Evolutionary conservation across 2,797 vertebrate species (phyloP), one percentile per base, ranked within the genome.

Genomic region (Diceros bicornis): DNA sequence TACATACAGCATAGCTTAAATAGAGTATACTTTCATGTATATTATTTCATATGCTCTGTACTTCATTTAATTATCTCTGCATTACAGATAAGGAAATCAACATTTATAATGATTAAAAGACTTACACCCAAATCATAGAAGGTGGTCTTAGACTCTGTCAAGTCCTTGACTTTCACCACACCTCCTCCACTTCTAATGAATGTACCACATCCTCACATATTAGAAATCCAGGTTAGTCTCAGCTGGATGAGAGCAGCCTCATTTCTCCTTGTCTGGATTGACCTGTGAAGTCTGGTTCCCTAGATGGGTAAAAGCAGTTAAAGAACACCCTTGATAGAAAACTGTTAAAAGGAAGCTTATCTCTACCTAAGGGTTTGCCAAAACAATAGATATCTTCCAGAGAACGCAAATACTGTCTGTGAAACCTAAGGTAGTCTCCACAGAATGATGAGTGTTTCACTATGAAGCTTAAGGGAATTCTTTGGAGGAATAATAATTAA

Each of bases 1-100:
- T 20, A 41, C 41, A 78, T 21, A 78, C 0, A 59, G 11, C 6
- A 50, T 21, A 79, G 4, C 2, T 91, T 50, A 87, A 94, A 69
- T 16, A 78, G 4, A 91, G 2, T 47, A n/a, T 41, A 32, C 78
- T 59, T 95, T 83, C 9, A 41, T 55, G 50, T 18, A 52, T 17
- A 72, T 75, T 20, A 83, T 72, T 82, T 86, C 18, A 82, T 27
- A 69, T 59, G 21, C 2, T 81, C 6, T 59, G 4, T 23, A 55
- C 17, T 86, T 68, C 44, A 62, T 88, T 90, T 91, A 68, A 87
- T 78, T 95, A 74, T 41, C 52, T 92, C 47, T 47, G n/a, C 18
- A 57, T 29, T 52, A 78, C 13, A 68, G 55, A 50, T 62, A 74
- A 29, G 27, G 3, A 71, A 61, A 90, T 44, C 18, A 68, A 41